Evolutionary conservation across 2,797 vertebrate species (phyloP).

Genomic region (Dendrocincla fuliginosa): DNA sequence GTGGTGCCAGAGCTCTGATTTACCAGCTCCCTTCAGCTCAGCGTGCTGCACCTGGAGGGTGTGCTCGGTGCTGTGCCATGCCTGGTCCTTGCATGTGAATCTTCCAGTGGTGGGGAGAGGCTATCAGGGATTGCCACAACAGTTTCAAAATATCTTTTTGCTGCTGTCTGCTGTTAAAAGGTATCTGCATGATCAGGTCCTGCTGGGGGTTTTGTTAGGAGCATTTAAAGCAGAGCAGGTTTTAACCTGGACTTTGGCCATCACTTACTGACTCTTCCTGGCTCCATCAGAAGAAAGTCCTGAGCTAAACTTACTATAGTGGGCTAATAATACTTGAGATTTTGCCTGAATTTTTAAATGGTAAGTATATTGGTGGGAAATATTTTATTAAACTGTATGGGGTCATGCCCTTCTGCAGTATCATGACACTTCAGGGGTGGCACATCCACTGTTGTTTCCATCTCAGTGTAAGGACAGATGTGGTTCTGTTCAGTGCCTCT

Average conservation of each 20-base stretch:
- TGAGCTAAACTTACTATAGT: not conserved
- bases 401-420: not conserved
- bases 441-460: accelerated
- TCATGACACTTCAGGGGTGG: not conserved
- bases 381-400: not conserved
- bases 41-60: not conserved
- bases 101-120: not conserved
- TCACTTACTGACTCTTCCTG: not conserved
- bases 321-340: not conserved
- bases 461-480: not conserved
- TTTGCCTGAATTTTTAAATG: not conserved
- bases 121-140: not conserved
- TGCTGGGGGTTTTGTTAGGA: not conserved
- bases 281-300: not conserved
- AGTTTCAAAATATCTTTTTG: not conserved
- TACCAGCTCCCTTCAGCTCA: not conserved
- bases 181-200: not conserved
- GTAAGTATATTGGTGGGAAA: not conserved
- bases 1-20: not conserved
- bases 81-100: not conserved
- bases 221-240: not conserved
- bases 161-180: not conserved
- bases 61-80: accelerated
- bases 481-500: not conserved
- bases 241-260: not conserved